Evolutionary conservation across 2,888 invertebrate genomes (phyloP), one percentile per base, ranked within the genome.

Genomic region (Phengaris arion): DNA sequence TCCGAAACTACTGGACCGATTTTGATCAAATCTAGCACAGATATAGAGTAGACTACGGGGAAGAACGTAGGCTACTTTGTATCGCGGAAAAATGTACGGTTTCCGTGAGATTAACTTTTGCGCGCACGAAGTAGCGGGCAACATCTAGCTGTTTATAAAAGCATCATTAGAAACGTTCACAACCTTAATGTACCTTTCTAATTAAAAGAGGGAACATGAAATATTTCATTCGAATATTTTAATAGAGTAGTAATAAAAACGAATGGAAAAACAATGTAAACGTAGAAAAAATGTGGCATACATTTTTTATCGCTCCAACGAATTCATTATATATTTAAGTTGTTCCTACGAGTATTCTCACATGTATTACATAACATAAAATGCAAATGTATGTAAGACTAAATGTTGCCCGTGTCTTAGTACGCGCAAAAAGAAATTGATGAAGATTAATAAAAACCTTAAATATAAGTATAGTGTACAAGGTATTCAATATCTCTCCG

Each of bases 371-470:
- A 4, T 59, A 22, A 2, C 59, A 3, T 59, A 22, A 22, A 59
- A 59, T 59, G 59, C 59, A 59, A 59, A 59, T 59, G 59, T 10
- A 59, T 59, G 59, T 59, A 59, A 59, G 22, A 35, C 35, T 35
- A 35, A 35, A 35, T 35, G 35, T 35, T 35, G 2, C 35, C 35
- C 35, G 35, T 2, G 35, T 2, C 35, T 35, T 35, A 1, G 35
- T 35, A 35, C 35, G 35, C 2, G 35, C 2, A 35, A 35, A 35
- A 35, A 35, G 22, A 22, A 22, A 22, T 22, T 22, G 22, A 22
- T 1, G 22, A 22, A 22, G 22, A 22, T 22, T 35, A 35, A 35
- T 35, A 1, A 35, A 35, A 35, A 35, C 2, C 35, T 35, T 35
- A 35, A 3, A 35, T 35, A 22, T 22, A 22, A 3, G 35, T 35